phyloP scores from a whole-genome alignment of 2,888 invertebrate species.

The Alloscopus bannaensis region DNA sequence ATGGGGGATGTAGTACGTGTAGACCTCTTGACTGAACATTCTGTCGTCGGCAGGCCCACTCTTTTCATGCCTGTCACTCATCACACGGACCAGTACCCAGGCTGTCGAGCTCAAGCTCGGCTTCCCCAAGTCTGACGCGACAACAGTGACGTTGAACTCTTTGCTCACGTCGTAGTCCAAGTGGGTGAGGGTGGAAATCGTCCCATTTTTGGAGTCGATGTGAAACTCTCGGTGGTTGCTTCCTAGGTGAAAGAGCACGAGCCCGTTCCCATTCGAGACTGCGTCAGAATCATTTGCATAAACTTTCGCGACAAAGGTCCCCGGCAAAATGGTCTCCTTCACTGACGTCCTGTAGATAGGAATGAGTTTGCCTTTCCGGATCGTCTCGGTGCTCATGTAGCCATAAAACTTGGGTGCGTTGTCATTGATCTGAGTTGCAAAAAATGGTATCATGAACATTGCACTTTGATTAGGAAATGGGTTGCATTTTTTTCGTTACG shows the following conservation, averaged over 20 bases:
- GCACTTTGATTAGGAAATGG: neutral
- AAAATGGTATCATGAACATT: neutral
- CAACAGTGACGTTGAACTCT: constrained; percentile 85
- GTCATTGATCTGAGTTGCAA: constrained; percentile 79
- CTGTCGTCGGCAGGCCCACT: constrained; percentile 79
- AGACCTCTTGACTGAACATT: constrained; percentile 80
- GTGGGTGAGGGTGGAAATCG: constrained; percentile 84
- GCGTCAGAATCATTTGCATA: constrained; percentile 91
- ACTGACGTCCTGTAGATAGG: constrained; percentile 87
- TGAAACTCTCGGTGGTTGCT: constrained; percentile 79
- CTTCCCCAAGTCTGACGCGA: constrained; percentile 90
- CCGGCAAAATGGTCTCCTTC: constrained; percentile 85
- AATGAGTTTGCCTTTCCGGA: constrained; percentile 74
- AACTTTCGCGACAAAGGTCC: constrained; percentile 83
- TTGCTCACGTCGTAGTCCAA: constrained; percentile 83
- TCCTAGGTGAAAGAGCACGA: constrained; percentile 71
- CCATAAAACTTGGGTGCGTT: constrained; percentile 77
- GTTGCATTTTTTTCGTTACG: neutral
- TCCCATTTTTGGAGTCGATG: constrained; percentile 90
- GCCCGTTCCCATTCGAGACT: constrained; percentile 86
- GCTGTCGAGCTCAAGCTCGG: constrained; percentile 89
- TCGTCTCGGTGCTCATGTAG: constrained; percentile 66
- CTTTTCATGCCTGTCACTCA: constrained; percentile 59
- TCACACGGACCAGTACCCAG: constrained; percentile 74
- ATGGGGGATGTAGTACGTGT: constrained; percentile 88